phyloP scores from a whole-genome alignment of 1,140 invertebrate species.

The Drosophila willistoni region DNA sequence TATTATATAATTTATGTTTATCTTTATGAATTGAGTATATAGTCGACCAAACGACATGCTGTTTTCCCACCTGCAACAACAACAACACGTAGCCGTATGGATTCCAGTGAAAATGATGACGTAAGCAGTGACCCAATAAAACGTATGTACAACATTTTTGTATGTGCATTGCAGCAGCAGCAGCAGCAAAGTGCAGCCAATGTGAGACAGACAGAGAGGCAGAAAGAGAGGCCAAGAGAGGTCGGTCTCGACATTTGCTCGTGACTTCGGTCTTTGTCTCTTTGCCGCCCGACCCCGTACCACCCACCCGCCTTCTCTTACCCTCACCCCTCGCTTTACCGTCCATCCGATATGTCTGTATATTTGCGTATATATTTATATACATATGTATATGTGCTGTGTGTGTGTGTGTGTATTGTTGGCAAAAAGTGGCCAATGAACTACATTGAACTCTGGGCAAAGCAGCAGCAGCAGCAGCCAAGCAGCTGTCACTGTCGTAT shows the following conservation, averaged over 20 bases:
- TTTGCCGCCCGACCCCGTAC: background rate
- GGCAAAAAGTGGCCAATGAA: conserved; percentile 65
- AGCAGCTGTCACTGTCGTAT: conserved; percentile 17
- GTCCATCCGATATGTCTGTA: background rate
- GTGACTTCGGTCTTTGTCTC: conserved; percentile 61
- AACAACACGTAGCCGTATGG: conserved; percentile 16
- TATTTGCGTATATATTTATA: background rate
- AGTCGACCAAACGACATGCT: background rate
- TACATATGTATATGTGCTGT: background rate
- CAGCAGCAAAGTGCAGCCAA: conserved; percentile 12
- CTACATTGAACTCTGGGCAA: conserved; percentile 61
- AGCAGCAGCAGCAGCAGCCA: conserved; percentile 29
- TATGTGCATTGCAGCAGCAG: background rate
- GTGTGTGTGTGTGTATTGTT: conserved; percentile 33
- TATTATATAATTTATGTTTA: conserved; percentile 43
- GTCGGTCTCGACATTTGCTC: conserved; percentile 50
- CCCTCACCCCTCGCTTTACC: background rate
- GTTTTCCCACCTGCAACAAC: conserved; percentile 17
- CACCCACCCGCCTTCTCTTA: background rate
- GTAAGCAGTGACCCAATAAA: conserved; percentile 64
- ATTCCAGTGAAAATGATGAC: conserved; percentile 61
- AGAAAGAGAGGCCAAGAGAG: conserved; percentile 27
- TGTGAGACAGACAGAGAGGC: background rate
- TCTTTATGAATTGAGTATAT: conserved; percentile 46
- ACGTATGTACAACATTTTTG: conserved; percentile 32